Conservation (phyloP, 2,113 vertebrate genomes). For the Empidonax traillii region DNA sequence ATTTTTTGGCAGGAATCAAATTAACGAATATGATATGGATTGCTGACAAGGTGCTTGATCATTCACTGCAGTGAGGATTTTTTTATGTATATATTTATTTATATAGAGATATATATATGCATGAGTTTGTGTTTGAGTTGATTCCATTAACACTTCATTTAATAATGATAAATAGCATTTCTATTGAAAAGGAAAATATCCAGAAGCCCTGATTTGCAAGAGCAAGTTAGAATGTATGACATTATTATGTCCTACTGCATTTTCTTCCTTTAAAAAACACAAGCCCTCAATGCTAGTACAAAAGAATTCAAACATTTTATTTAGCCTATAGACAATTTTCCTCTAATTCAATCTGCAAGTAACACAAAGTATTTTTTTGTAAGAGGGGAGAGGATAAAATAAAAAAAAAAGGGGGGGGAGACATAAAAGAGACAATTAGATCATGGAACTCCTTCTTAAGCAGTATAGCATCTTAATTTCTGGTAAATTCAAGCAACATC, state of each 20-base stretch:
- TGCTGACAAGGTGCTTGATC: constrained; percentile 77
- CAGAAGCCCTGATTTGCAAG: constrained; percentile 71
- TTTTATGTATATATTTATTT: constrained; percentile 30
- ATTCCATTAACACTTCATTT: constrained; percentile 73
- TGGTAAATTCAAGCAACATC: constrained; percentile 12
- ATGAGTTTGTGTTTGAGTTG: constrained; percentile 45
- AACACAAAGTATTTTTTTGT: neutral
- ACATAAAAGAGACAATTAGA: constrained; percentile 34
- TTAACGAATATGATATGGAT: constrained; percentile 72
- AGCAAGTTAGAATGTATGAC: constrained; percentile 66
- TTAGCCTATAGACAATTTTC: neutral
- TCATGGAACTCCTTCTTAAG: constrained; percentile 40
- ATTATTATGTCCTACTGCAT: constrained; percentile 65
- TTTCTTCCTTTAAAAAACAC: constrained; percentile 56
- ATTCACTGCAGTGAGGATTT: constrained; percentile 57
- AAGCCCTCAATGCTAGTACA: neutral
- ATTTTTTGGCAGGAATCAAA: constrained; percentile 81
- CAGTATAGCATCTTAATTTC: constrained; percentile 48
- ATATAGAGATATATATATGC: neutral
- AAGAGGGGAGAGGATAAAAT: neutral
- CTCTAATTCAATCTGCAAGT: constrained; percentile 17
- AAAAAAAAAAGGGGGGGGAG: neutral
- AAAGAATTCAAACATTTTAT: constrained; percentile 16
- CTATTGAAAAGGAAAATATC: constrained; percentile 74
- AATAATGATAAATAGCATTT: constrained; percentile 72